phyloP scores from a whole-genome alignment of 2,797 vertebrate genomes.

The Otus scops region DNA sequence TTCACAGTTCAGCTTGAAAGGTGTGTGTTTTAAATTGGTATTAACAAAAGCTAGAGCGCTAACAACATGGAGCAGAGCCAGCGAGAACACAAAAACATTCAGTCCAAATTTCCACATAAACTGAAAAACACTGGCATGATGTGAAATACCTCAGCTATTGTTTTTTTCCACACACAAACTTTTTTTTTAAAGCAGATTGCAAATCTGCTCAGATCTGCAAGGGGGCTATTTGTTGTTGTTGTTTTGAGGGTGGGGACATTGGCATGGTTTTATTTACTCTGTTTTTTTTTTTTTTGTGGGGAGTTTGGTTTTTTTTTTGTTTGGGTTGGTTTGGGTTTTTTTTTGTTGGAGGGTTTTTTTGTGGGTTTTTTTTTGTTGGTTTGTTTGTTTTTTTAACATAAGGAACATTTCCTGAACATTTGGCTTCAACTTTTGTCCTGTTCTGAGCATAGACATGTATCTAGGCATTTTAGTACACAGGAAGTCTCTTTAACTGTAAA shows the following conservation, averaged over 20 bases:
- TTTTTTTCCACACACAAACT: background rate
- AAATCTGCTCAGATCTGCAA: background rate
- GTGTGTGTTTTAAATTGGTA: background rate
- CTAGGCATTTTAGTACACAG: background rate
- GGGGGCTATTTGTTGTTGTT: background rate
- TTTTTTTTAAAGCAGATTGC: background rate
- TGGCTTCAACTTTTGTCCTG: background rate
- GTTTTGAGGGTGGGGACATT: rapidly evolving
- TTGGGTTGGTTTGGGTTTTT: too few relatives aligned
- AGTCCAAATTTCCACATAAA: background rate
- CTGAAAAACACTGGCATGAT: background rate
- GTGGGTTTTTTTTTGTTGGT: background rate
- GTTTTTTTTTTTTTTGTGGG: too few relatives aligned
- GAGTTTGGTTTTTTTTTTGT: too few relatives aligned
- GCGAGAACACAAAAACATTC: background rate
- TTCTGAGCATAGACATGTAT: background rate
- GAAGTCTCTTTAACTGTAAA: background rate
- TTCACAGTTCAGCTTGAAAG: background rate
- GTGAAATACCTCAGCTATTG: background rate
- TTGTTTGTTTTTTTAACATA: background rate
- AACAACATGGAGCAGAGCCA: background rate
- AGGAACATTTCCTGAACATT: background rate
- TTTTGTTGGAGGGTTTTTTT: background rate
- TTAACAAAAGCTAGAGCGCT: background rate
- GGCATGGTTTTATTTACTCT: rapidly evolving